phyloP scores from a whole-genome alignment of 2,113 vertebrate genomes.

The Lethenteron reissneri region DNA sequence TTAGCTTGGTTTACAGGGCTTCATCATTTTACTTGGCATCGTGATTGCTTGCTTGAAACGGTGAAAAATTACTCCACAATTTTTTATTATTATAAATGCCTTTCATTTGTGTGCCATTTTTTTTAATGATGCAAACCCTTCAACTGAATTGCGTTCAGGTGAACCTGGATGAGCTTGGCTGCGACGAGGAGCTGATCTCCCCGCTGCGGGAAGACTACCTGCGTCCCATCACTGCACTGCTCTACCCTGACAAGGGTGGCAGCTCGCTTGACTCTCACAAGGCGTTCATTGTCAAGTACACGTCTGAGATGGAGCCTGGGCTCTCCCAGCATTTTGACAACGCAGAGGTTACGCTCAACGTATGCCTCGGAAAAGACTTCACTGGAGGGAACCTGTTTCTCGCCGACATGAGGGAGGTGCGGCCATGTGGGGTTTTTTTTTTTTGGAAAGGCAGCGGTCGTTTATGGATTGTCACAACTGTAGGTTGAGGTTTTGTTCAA shows the following conservation, averaged over 20 bases:
- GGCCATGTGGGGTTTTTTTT: neutral
- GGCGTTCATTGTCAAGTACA: slow-evolving; percentile 71
- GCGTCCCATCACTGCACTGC: slow-evolving; percentile 33
- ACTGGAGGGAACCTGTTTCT: slow-evolving; percentile 69
- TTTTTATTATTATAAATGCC: neutral
- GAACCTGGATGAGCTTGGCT: slow-evolving; percentile 55
- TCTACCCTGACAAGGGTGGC: slow-evolving; percentile 57
- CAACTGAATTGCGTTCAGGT: slow-evolving; percentile 18
- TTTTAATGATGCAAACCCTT: too few relatives aligned
- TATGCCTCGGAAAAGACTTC: slow-evolving; percentile 63
- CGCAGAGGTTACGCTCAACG: slow-evolving; percentile 66
- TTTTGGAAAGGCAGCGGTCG: too few relatives aligned
- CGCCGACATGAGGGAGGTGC: slow-evolving; percentile 58
- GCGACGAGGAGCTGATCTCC: slow-evolving; percentile 46
- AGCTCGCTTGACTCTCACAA: slow-evolving; percentile 57
- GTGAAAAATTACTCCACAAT: neutral
- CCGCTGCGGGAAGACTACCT: slow-evolving; percentile 57
- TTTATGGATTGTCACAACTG: too few relatives aligned
- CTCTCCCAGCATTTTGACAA: slow-evolving; percentile 79
- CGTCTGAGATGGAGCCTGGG: slow-evolving; percentile 41
- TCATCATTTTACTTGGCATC: neutral
- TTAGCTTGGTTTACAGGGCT: neutral
- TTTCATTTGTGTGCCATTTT: neutral
- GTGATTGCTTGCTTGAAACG: neutral
- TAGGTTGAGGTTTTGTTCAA: too few relatives aligned